Evolutionary conservation across 2,113 vertebrate species (phyloP).

Genomic region (Macaca nemestrina): DNA sequence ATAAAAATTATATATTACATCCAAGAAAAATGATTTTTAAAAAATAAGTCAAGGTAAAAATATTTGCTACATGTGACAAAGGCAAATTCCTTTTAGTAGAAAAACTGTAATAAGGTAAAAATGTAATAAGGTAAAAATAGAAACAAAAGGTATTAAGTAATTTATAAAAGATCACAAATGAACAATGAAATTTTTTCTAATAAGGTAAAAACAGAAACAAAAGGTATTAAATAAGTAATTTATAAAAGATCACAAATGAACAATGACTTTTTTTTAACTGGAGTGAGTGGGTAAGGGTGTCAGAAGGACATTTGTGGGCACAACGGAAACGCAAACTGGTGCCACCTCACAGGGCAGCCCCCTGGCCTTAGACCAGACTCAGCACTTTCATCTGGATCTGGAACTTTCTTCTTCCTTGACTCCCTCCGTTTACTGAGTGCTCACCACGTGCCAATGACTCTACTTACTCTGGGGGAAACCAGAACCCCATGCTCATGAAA

Average conservation of each 20-base stretch:
- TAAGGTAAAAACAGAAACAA: background rate
- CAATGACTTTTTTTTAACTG: background rate
- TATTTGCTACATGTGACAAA: background rate
- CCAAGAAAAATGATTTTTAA: background rate
- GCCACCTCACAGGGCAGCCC: too few relatives aligned
- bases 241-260: background rate
- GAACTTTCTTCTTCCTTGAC: background rate
- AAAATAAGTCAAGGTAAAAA: background rate
- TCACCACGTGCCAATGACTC: too few relatives aligned
- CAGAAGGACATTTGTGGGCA: background rate
- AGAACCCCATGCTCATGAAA: background rate
- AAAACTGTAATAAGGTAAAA: background rate
- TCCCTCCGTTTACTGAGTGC: background rate
- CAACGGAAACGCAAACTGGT: accelerated
- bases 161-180: background rate
- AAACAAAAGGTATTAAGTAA: background rate
- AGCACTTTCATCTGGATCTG: background rate
- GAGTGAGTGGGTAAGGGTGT: background rate
- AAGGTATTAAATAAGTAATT: background rate
- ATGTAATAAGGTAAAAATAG: background rate
- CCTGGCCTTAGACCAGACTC: background rate
- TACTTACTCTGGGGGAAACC: background rate
- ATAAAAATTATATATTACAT: background rate
- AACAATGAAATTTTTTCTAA: background rate
- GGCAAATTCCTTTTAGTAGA: background rate